phyloP scores from a whole-genome alignment of 2,113 vertebrate species.

The Channa argus region DNA sequence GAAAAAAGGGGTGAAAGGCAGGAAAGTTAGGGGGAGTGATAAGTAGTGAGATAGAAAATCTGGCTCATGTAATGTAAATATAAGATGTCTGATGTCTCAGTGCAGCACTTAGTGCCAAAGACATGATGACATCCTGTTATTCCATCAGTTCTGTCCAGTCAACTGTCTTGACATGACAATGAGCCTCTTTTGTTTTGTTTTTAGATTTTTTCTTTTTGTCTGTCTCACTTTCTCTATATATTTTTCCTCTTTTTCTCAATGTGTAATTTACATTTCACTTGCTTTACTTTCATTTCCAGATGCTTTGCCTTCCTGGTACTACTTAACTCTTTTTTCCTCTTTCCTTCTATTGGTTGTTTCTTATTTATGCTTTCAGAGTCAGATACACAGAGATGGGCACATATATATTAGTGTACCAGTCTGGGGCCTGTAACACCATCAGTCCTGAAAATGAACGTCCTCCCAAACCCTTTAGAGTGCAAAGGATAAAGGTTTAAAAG shows the following conservation, averaged over 20 bases:
- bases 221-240: background rate
- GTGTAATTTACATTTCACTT: too few species aligned
- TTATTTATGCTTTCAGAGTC: background rate
- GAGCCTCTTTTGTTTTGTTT: conserved; percentile 6
- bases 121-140: conserved; percentile 66
- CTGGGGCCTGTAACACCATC: conserved; percentile 24
- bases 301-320: background rate
- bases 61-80: conserved; percentile 44
- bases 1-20: background rate
- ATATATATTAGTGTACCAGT: conserved; percentile 20
- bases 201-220: background rate
- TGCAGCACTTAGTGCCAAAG: conserved; percentile 67
- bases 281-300: too few species aligned
- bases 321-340: background rate
- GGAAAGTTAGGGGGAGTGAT: conserved; percentile 2
- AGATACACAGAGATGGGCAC: conserved; percentile 19
- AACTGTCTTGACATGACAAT: conserved; percentile 45
- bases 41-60: conserved; percentile 16
- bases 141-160: conserved; percentile 56
- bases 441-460: conserved; percentile 13
- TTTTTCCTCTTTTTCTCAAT: background rate
- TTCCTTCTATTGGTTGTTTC: background rate
- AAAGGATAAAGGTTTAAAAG: too few species aligned
- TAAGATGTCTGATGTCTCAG: conserved; percentile 38
- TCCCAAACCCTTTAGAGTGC: too few species aligned